Evolutionary conservation across 2,113 vertebrate species (phyloP).

Genomic region (Nyctereutes procyonoides): DNA sequence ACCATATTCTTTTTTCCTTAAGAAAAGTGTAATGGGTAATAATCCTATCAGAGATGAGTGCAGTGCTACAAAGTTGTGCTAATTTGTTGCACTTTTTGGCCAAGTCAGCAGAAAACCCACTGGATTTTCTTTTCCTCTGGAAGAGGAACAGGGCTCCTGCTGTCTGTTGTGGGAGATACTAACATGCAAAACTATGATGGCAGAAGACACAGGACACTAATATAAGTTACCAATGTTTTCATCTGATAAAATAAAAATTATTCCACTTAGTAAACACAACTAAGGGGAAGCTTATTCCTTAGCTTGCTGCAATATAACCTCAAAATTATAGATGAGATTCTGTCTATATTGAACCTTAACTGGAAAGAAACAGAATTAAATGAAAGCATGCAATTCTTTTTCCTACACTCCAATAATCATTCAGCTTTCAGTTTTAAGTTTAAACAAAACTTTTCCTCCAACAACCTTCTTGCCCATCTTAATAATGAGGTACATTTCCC

Average conservation of each 20-base stretch:
- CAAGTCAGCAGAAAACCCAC: neutral
- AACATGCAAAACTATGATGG: neutral
- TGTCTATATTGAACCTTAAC: neutral
- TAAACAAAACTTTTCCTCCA: neutral
- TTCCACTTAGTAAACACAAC: neutral
- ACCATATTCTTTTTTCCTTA: neutral
- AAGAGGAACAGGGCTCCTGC: neutral
- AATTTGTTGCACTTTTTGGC: neutral
- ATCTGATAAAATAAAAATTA: neutral
- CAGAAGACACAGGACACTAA: neutral
- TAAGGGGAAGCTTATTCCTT: neutral
- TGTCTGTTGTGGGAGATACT: neutral
- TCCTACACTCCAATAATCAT: neutral
- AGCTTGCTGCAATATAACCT: neutral
- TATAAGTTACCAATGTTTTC: neutral
- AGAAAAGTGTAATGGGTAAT: neutral
- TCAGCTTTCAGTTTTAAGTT: neutral
- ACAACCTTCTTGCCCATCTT: neutral
- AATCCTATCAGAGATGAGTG: neutral
- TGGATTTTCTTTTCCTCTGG: neutral
- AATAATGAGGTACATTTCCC: neutral
- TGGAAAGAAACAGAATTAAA: constrained; percentile 5
- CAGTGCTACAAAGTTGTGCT: neutral
- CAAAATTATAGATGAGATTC: neutral
- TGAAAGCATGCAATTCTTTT: neutral